Evolutionary conservation across 2,888 invertebrate species (phyloP).

Genomic region (Alentia gelatinosa): DNA sequence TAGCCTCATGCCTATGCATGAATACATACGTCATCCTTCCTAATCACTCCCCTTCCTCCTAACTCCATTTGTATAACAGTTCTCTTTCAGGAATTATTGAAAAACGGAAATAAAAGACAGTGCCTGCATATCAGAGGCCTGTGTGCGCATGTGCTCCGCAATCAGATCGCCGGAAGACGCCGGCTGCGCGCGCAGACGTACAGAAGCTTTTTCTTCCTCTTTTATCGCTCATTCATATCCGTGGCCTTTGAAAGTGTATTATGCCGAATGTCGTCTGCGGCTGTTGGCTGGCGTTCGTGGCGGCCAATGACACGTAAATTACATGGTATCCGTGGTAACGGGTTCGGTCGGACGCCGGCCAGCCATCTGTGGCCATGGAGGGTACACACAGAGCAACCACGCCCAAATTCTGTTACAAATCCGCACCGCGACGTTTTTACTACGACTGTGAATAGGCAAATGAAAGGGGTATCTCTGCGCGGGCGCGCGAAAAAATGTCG

Average conservation of each 20-base stretch:
- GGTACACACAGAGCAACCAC: neutral
- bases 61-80: neutral
- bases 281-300: neutral
- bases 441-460: constrained; percentile 19
- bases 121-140: neutral
- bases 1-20: neutral
- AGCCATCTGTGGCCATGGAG: constrained; percentile 1
- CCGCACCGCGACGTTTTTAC: neutral
- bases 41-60: neutral
- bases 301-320: constrained; percentile 12
- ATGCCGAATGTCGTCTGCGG: constrained; percentile 29
- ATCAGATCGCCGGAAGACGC: constrained; percentile 20
- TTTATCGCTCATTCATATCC: constrained; percentile 20
- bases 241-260: constrained; percentile 27
- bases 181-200: neutral
- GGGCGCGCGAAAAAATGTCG: neutral
- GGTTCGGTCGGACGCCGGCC: neutral
- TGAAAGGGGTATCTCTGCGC: constrained; percentile 41
- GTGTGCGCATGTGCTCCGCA: neutral
- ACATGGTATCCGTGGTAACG: neutral
- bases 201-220: neutral
- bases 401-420: constrained; percentile 45
- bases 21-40: neutral
- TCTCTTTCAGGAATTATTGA: too few species aligned
- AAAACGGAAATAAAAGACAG: neutral